These are phyloP conservation scores for Prorops nasuta DNA, from an alignment of 1,140 invertebrate species.

Conservation along the genomic window DNA sequence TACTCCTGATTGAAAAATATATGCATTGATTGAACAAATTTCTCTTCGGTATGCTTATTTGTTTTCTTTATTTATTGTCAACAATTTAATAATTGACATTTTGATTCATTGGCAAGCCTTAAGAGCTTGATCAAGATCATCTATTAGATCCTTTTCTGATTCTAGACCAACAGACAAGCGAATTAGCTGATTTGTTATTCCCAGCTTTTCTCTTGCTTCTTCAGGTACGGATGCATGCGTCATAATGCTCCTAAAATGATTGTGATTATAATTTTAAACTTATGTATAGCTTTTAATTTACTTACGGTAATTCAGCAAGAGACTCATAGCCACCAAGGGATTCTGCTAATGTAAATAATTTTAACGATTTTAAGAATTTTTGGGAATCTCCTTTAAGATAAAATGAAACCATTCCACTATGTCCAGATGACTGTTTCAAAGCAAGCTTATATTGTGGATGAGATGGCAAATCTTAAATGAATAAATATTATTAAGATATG, in stretches of 20 bases:
- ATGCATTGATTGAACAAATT: slow-evolving; percentile 9
- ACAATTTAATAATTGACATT: no score
- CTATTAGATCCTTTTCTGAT: slow-evolving; percentile 80
- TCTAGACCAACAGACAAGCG: slow-evolving; percentile 92
- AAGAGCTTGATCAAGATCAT: slow-evolving; percentile 84
- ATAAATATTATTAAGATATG: no score
- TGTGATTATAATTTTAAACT: neutral
- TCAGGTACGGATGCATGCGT: slow-evolving; percentile 78
- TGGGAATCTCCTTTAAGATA: slow-evolving; percentile 80
- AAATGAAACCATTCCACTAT: slow-evolving; percentile 91
- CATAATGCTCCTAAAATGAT: slow-evolving; percentile 65
- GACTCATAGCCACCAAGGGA: slow-evolving; percentile 96
- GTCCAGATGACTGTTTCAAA: slow-evolving; percentile 81
- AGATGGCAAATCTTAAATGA: slow-evolving; percentile 70
- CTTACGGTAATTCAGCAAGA: slow-evolving; percentile 82
- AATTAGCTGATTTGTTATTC: slow-evolving; percentile 85
- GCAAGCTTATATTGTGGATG: slow-evolving; percentile 89
- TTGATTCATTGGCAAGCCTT: slow-evolving; percentile 37
- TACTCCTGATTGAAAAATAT: no score
- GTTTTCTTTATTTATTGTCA: no score
- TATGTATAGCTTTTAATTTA: slow-evolving; percentile 29
- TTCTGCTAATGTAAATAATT: slow-evolving; percentile 89
- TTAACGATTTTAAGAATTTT: slow-evolving; percentile 75
- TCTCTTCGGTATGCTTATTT: no score
- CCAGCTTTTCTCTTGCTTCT: slow-evolving; percentile 70